These are phyloP conservation scores for Ichneumoninae sp. DNA, from an alignment of 2,888 invertebrate species.

Conservation along the genomic window DNA sequence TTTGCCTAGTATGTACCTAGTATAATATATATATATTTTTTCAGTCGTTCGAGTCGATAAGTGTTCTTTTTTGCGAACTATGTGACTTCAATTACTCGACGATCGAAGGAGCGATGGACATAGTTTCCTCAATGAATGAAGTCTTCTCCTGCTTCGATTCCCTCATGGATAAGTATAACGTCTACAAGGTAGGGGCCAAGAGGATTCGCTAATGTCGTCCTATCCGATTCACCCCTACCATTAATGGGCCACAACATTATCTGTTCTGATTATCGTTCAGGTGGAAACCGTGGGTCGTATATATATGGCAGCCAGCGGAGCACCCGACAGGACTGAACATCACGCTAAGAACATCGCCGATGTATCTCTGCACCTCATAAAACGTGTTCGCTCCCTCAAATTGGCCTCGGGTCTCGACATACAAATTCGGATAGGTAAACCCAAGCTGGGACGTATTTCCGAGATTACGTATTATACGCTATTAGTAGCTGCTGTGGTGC, in stretches of 20 bases:
- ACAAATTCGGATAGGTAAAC: conserved; percentile 87
- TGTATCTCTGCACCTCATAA: conserved; percentile 90
- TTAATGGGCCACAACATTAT: background rate
- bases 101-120: conserved; percentile 89
- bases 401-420: conserved; percentile 87
- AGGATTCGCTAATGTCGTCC: background rate
- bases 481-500: background rate
- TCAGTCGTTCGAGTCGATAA: conserved; percentile 91
- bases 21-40: conserved; percentile 65
- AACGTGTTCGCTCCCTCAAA: conserved; percentile 88
- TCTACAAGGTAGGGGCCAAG: conserved; percentile 90
- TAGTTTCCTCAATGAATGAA: conserved; percentile 93
- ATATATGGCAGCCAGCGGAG: conserved; percentile 96
- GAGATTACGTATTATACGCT: conserved; percentile 3
- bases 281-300: conserved; percentile 97
- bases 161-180: conserved; percentile 92
- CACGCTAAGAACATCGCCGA: conserved; percentile 93
- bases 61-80: conserved; percentile 92
- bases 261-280: conserved; percentile 83
- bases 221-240: background rate
- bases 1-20: no score
- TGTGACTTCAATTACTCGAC: conserved; percentile 87
- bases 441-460: background rate
- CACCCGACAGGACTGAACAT: conserved; percentile 90
- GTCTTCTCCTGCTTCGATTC: conserved; percentile 94